Percentiles rank a stretch among this genome's conserved stretches.
Evolutionary conservation across 2,797 vertebrate genomes (phyloP).

Genomic region (Fringilla coelebs): DNA sequence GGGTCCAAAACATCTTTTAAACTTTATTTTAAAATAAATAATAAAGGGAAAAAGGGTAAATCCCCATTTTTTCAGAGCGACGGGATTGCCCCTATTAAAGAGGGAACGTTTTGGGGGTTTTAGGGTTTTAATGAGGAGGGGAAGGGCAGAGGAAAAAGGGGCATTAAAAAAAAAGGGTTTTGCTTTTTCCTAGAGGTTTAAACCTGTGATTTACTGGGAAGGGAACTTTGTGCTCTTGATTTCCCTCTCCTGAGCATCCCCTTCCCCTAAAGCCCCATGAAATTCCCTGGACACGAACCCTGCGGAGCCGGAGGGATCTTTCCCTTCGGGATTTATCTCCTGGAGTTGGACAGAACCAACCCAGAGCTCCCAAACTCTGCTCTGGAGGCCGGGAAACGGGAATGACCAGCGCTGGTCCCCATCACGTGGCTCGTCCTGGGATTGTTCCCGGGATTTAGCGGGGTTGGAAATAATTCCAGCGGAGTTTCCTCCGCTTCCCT

Average conservation of each 20-base stretch:
- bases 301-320: fast-evolving
- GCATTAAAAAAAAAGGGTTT: neutral
- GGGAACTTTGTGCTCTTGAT: neutral
- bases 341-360: neutral
- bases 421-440: neutral
- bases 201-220: neutral
- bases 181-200: neutral
- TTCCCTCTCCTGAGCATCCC: neutral
- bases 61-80: neutral
- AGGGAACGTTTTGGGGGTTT: fast-evolving
- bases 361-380: neutral
- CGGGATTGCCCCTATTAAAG: fast-evolving
- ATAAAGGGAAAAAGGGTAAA: neutral
- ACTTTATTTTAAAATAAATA: neutral
- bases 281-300: neutral
- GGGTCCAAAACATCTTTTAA: neutral
- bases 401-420: neutral
- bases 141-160: neutral
- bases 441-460: neutral
- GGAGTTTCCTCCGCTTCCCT: constrained; percentile 48
- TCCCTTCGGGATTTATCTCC: fast-evolving
- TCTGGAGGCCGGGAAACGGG: neutral
- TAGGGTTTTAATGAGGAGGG: neutral
- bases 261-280: neutral
- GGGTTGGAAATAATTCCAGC: neutral